phyloP scores from a whole-genome alignment of 1,140 invertebrate genomes.

The Apis florea region DNA sequence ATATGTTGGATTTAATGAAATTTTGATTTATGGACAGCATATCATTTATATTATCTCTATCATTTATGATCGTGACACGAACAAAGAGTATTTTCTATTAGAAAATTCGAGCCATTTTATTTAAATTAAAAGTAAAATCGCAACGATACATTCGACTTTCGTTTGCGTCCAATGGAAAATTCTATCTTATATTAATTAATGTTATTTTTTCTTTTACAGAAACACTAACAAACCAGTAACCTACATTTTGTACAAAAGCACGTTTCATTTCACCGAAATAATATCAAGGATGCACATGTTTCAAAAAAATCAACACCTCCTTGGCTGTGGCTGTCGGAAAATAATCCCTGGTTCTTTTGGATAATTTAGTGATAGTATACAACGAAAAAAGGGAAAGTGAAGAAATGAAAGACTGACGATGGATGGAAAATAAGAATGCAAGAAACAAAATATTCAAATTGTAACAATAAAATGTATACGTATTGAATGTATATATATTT shows the following conservation, averaged over 20 bases:
- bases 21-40: background rate
- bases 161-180: slow-evolving; percentile 42
- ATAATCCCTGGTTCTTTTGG: too few relatives aligned
- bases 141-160: slow-evolving; percentile 53
- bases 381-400: too few relatives aligned
- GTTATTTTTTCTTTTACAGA: slow-evolving; percentile 9
- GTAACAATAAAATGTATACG: too few relatives aligned
- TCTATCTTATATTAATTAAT: slow-evolving; percentile 19
- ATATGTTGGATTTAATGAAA: background rate
- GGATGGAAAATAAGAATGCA: too few relatives aligned
- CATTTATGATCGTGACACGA: background rate
- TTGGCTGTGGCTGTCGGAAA: too few relatives aligned
- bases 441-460: too few relatives aligned
- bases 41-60: background rate
- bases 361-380: too few relatives aligned
- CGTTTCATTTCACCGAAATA: slow-evolving; percentile 25
- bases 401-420: too few relatives aligned
- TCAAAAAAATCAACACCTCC: too few relatives aligned
- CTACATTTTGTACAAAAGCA: slow-evolving; percentile 18
- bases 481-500: too few relatives aligned
- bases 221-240: slow-evolving; percentile 10
- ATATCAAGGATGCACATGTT: too few relatives aligned
- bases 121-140: slow-evolving; percentile 46
- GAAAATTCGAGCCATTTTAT: slow-evolving; percentile 34
- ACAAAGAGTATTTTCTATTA: background rate